Conservation (phyloP, 37 sponge, comb jelly and placozoan species). For the Amphimedon queenslandica region DNA sequence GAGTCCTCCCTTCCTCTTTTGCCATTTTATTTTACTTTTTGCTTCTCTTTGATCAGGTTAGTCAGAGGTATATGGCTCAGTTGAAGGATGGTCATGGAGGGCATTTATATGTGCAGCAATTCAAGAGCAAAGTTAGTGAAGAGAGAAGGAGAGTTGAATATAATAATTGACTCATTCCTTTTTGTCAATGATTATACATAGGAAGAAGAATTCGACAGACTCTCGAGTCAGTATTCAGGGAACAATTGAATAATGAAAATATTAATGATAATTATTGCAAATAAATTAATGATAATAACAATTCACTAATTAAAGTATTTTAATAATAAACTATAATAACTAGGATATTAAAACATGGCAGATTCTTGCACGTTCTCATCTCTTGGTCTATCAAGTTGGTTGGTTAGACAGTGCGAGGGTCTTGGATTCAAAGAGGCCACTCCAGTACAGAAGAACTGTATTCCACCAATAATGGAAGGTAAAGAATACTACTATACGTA, state of each 20-base stretch:
- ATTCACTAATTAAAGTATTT: too few relatives aligned
- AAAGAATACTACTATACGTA: background rate
- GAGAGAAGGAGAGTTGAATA: too few relatives aligned
- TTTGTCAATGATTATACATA: background rate
- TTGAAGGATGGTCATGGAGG: slow-evolving; percentile 85
- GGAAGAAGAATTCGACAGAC: too few relatives aligned
- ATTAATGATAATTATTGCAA: too few relatives aligned
- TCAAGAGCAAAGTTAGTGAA: slow-evolving; percentile 66
- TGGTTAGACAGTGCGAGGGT: slow-evolving; percentile 60
- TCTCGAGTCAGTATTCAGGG: too few relatives aligned
- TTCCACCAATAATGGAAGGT: slow-evolving; percentile 87
- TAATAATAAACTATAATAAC: too few relatives aligned
- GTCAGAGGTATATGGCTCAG: slow-evolving; percentile 83
- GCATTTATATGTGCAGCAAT: slow-evolving; percentile 74
- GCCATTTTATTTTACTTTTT: background rate
- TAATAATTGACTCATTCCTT: too few relatives aligned
- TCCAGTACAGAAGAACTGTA: slow-evolving; percentile 84
- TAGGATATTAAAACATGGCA: too few relatives aligned
- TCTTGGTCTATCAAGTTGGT: slow-evolving; percentile 78
- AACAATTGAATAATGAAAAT: too few relatives aligned
- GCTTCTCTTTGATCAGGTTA: slow-evolving; percentile 34
- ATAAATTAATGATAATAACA: too few relatives aligned
- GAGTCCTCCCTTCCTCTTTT: background rate
- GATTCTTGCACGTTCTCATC: too few relatives aligned
- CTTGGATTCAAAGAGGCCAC: slow-evolving; percentile 85